Base-by-base conservation (phyloP, 1,140 invertebrate species). In the Oedothorax gibbosus region DNA sequence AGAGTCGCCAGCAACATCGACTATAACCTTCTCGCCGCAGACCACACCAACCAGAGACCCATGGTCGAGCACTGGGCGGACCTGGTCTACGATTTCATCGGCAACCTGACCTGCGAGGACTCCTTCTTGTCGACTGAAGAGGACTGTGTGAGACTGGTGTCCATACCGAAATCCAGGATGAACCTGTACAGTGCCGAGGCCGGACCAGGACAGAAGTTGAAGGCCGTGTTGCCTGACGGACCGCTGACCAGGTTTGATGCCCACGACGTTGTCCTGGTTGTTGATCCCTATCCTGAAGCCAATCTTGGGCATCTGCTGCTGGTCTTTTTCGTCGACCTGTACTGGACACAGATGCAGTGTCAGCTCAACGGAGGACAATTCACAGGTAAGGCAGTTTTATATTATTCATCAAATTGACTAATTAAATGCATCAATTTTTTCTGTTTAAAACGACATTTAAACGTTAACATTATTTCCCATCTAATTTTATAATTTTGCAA, bases 271-370 rank as follows among this genome's bases (percentile, higher is more conserved):
- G 88, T 92, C 71, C 51, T 92, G 2, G 91, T 90, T 10, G 81
- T 92, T 8, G 92, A 92, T 86, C 91, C 91, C 0, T 91, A 90
- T 84, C 92, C 92, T 0, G 73, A 85, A 8, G 89, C 90, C 11
- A 90, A 90, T 85, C 92, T 92, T 86, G 92, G 92, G 14, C 92
- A 92, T 87, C 89, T 91, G 21, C 88, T 92, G 5, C 81, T 91
- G 20, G 89, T 92, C 66, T 92, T 92, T 87, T 91, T 90, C 85
- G 86, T 92, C 51, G 90, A 92, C 79, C 86, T 88, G 10, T 85
- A 86, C 12, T 77, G 87, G 20, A 86, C 86, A 9, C 81, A 88
- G 49, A 57, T 78, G 7, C 76, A 87, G 15, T 91, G 91, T 81
- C 86, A 89, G 11, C 64, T 85, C 53, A 84, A 78, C 11, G 89